phyloP scores from a whole-genome alignment of 2,113 vertebrate species.

The Pygoscelis antarcticus region DNA sequence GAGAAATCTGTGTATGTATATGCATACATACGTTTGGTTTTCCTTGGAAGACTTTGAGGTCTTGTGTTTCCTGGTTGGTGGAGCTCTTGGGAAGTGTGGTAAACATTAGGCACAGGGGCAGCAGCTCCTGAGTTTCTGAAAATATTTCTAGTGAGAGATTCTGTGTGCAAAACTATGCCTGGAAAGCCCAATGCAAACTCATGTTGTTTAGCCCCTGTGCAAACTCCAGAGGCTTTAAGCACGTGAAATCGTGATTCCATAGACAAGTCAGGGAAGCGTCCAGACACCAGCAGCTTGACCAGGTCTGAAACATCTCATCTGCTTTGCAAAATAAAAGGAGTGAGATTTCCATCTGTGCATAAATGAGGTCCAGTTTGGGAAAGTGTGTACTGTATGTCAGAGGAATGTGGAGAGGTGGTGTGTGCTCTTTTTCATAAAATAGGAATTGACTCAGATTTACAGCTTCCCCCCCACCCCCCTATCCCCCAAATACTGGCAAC shows the following conservation, averaged over 20 bases:
- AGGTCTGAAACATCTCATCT: background rate
- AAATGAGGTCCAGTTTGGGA: background rate
- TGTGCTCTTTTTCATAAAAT: background rate
- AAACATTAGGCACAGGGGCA: background rate
- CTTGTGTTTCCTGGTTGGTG: background rate
- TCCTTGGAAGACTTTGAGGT: background rate
- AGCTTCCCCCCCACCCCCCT: background rate
- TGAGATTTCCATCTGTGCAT: background rate
- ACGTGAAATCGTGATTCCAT: rapidly evolving
- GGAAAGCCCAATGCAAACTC: background rate
- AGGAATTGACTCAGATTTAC: background rate
- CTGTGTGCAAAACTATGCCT: background rate
- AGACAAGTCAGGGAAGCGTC: background rate
- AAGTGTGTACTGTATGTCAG: background rate
- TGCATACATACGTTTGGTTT: background rate
- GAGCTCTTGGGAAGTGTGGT: background rate
- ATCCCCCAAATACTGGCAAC: background rate
- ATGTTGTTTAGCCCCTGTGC: background rate
- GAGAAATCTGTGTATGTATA: background rate
- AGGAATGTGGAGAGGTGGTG: background rate
- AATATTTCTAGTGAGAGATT: background rate
- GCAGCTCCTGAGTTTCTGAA: background rate
- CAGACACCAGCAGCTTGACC: background rate
- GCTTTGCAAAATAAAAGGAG: background rate
- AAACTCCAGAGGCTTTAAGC: background rate